Percentiles rank a stretch among this genome's conserved stretches.
Conservation (phyloP, 2,797 vertebrate species). For the Phalloptychus januarius region DNA sequence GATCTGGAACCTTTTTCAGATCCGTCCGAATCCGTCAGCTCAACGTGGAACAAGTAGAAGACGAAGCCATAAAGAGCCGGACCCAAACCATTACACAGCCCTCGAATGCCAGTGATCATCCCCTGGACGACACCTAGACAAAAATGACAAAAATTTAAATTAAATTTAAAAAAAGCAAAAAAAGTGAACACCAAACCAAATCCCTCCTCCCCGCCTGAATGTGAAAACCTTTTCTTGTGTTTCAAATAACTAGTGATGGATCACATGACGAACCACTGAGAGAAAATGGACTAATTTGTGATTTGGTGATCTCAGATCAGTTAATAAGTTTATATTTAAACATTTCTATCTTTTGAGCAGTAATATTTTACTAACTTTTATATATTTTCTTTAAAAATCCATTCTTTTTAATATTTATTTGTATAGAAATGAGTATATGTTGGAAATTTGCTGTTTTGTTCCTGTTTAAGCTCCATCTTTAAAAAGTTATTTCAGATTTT, state of each 20-base stretch:
- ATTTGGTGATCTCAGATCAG: neutral
- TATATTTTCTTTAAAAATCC: neutral
- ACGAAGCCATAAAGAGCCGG: slow-evolving; percentile 90
- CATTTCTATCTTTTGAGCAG: neutral
- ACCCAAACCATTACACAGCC: slow-evolving; percentile 89
- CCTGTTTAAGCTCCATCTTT: neutral
- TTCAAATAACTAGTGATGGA: neutral
- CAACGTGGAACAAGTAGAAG: slow-evolving; percentile 92
- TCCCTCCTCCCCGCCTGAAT: neutral
- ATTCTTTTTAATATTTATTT: neutral
- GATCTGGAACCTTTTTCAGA: slow-evolving; percentile 83
- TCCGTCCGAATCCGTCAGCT: slow-evolving; percentile 85
- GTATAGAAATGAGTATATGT: neutral
- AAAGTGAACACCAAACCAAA: neutral
- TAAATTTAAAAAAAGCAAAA: neutral
- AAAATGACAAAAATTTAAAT: neutral
- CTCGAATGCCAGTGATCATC: slow-evolving; percentile 92
- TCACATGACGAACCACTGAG: neutral
- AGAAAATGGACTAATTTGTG: neutral
- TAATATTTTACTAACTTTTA: neutral
- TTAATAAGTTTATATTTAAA: neutral
- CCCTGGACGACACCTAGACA: slow-evolving; percentile 89
- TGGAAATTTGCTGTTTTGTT: neutral
- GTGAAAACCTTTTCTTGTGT: neutral
- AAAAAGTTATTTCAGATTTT: neutral